Base-by-base conservation (phyloP, 37 sponge, comb jelly and placozoan species). In the Eunapius fragilis region DNA sequence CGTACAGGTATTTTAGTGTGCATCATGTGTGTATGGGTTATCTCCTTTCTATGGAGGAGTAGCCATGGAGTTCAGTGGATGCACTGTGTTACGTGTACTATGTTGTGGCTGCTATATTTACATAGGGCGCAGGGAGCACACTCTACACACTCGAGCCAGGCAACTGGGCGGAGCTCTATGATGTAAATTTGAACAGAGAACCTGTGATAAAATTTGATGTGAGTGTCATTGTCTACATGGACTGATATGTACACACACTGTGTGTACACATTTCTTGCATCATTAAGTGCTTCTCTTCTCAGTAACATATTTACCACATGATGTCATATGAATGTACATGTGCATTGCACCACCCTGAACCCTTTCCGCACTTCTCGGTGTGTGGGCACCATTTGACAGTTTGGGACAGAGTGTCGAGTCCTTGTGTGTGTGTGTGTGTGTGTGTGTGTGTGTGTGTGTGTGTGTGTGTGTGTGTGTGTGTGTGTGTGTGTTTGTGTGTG, bases 171-270 rank as follows among this genome's bases (percentile, higher is more conserved):
- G 83, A 76, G 23, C 37, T 77, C 0, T 83, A 88, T 48, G 77
- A 82, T 10, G n/a, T 88, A 37, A 58, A 81, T 49, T 83, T 82
- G 30, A 77, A 82, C 47, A 35, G 11, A 58, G 71, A 70, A 22
- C 83, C 83, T 6, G 25, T 70, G 2, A 68, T 88, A n/a, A 71
- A 48, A 0, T 35, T 82, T 32, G 28, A 7, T 0, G 83, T 88
- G 6, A 38, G 58, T 58, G 17, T 1, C 22, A 58, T 19, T 12
- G 6, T 17, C 58, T 17, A 17, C 58, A 58, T 58, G 58, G 6
- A 58, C 58, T 17, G 19, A 58, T 58, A 2, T 58, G 58, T 58
- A 19, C 58, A 19, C 19, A 11, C 22, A 0, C 1, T 58, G 14
- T 11, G 58, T 58, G 58, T 58, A 17, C 58, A 13, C 14, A 58